These are phyloP conservation scores for Falco biarmicus DNA, from an alignment of 2,797 vertebrate species.

Conservation along the genomic window DNA sequence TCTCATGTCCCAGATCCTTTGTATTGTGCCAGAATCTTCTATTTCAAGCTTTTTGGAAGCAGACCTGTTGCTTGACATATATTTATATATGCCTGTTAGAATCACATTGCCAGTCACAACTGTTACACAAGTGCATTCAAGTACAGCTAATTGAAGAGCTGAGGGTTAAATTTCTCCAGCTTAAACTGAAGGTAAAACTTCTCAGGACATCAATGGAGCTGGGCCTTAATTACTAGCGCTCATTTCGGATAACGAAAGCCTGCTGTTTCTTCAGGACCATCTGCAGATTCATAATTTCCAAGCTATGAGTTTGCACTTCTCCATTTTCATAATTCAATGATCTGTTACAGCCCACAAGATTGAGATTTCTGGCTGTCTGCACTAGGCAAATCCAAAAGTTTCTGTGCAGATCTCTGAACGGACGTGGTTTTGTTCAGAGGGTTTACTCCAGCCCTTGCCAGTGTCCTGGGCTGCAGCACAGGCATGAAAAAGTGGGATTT, in stretches of 20 bases:
- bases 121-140: neutral
- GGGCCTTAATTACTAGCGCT: neutral
- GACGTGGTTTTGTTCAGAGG: accelerated
- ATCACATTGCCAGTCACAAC: too few species aligned
- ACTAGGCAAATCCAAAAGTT: neutral
- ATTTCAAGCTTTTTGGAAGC: neutral
- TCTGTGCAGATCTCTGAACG: too few species aligned
- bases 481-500: neutral
- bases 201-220: neutral
- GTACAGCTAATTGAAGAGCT: neutral
- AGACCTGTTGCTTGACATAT: neutral
- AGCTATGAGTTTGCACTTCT: neutral
- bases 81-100: neutral
- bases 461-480: neutral
- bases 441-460: neutral
- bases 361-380: neutral
- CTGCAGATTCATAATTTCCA: neutral
- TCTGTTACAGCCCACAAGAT: neutral
- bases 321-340: neutral
- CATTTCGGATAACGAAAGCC: neutral
- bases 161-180: neutral
- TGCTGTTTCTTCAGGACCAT: neutral
- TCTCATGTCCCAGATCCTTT: neutral
- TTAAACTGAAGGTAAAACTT: neutral
- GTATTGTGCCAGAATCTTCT: neutral